Evolutionary conservation across 2,113 vertebrate genomes (phyloP), one percentile per base, ranked within the genome.

Genomic region (Rhinogobius similis): DNA sequence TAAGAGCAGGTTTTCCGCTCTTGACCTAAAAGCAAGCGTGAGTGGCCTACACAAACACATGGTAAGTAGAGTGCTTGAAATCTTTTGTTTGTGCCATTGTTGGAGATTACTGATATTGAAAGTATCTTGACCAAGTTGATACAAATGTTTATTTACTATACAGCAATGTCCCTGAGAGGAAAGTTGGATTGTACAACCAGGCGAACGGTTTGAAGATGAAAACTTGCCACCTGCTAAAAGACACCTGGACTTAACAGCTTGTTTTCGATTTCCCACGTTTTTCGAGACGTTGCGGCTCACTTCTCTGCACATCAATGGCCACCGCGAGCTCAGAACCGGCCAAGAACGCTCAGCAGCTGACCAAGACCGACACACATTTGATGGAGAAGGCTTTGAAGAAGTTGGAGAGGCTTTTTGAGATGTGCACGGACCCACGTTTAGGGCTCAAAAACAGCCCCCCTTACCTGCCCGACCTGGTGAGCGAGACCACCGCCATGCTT

Each of bases 371-470:
- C 53, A 58, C 50, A 14, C 81, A 78, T 43, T 77, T 84, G 62
- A 72, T 93, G 29, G 86, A 93, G 21, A 93, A 84, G 68, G 77
- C 82, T 44, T 70, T 93, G n/a, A 92, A 83, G 69, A 88, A 82
- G 65, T 78, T 96, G 83, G 76, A 87, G 0, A 93, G 89, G 62
- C 90, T 93, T 20, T 74, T 89, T 13, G 67, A 59, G 27, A 78
- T 91, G 69, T 89, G 85, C 53, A 76, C 73, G 4, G 82, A 93
- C 72, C 88, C 91, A 0, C 81, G 82, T 36, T 72, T 90, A 58
- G 79, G 71, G 20, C 85, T 95, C 10, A 91, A 73, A 76, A 92
- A 88, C 72, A 94, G 93, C 50, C 92, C 94, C 0, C 95, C 95
- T 0, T 94, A 93, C 73, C 89, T 96, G 55, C 92, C 88, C 0